A percentile compares a stretch with the other conserved stretches of the same genome.
phyloP scores from a whole-genome alignment of 2,888 invertebrate genomes.

The Aspidiotus destructor region DNA sequence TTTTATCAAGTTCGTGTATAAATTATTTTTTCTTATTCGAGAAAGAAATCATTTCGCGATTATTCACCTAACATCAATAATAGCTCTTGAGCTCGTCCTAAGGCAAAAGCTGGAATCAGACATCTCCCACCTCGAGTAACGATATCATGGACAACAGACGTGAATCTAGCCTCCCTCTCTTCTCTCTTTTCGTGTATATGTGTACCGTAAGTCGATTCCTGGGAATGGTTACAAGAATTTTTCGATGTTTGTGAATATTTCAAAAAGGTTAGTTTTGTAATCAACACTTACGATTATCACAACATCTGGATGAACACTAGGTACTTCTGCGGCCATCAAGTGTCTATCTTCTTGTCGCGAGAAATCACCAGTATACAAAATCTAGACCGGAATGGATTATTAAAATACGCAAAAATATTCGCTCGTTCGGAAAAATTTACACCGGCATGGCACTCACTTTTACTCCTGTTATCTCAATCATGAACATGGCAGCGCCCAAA shows the following conservation, averaged over 20 bases:
- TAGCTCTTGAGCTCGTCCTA: conserved; percentile 93
- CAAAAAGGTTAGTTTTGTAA: conserved; percentile 42
- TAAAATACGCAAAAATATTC: background rate
- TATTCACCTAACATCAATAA: conserved; percentile 67
- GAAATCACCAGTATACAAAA: conserved; percentile 96
- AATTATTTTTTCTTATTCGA: no score
- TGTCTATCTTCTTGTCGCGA: conserved; percentile 97
- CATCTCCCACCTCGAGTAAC: conserved; percentile 95
- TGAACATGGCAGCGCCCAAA: conserved; percentile 98
- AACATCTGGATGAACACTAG: conserved; percentile 90
- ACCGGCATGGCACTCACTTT: conserved; percentile 48
- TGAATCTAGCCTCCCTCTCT: conserved; percentile 89
- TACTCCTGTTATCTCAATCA: conserved; percentile 99
- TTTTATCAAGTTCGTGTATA: conserved; percentile 3
- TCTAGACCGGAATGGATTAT: conserved; percentile 42
- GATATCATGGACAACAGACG: conserved; percentile 84
- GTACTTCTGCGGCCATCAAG: conserved; percentile 98
- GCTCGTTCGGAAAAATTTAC: background rate
- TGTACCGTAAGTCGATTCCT: conserved; percentile 98
- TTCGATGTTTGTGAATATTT: conserved; percentile 41
- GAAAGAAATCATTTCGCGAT: no score
- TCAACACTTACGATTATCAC: conserved; percentile 66
- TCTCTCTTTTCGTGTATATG: conserved; percentile 98
- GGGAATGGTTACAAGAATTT: conserved; percentile 32
- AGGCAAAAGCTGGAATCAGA: conserved; percentile 95